Base-by-base conservation (phyloP, 1,140 invertebrate species). In the Drosophila bifasciata region DNA sequence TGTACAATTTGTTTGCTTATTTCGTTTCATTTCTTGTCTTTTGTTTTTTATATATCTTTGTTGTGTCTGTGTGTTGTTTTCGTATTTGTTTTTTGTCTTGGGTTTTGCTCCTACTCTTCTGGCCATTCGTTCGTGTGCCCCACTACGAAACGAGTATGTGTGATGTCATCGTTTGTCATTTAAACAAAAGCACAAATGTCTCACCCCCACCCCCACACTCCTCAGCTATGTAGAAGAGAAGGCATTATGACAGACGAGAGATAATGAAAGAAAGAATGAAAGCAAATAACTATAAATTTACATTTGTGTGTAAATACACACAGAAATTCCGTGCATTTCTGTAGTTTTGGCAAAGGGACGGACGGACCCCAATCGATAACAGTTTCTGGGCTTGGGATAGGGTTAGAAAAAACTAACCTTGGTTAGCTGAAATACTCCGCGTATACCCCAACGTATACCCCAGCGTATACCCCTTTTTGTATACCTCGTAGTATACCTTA, bases 101-200 rank as follows among this genome's bases (percentile, higher is more conserved):
- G 5, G 40, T 64, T 64, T 50, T 57, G 7, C 13, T 9, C 15
- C 5, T 50, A 50, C 58, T 61, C 19, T 16, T 61, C 19, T 16
- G 13, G 60, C 62, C 41, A 21, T 52, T 17, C 53, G 17, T 58
- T 78, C 36, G 21, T 52, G 49, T 62, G 61, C 36, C 39, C 39
- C 69, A 50, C 43, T 58, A 44, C 43, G 43, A 71, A 8, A 44
- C 43, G 43, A 71, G 25, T 43, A 50, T 77, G 81, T 77, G 81
- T 85, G 81, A 85, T 86, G 81, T 85, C 81, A 85, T 85, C 78
- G 53, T 58, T 69, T 86, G 81, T 76, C 76, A 62, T 55, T 70
- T 55, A 52, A 53, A 76, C 55, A 76, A 75, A 56, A 67, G 57
- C 45, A 62, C 49, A 68, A 67, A 67, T 67, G 60, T 19, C 48